Conservation (phyloP, 2,113 vertebrate species). For the Pagrus major region DNA sequence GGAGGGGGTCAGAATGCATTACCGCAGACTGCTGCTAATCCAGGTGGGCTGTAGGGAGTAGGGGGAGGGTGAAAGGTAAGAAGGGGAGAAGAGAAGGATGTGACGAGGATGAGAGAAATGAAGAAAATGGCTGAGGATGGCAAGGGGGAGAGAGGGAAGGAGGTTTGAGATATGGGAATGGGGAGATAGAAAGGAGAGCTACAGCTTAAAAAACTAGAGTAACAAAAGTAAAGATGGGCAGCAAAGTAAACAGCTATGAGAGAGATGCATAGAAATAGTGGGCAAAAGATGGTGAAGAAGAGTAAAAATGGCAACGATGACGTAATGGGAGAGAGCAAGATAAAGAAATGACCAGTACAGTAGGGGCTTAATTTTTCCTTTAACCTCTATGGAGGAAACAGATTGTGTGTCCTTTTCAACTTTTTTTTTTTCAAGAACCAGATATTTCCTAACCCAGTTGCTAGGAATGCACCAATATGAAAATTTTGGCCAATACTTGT, state of each 20-base stretch:
- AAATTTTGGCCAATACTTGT: too few species aligned
- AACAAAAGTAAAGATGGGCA: conserved; percentile 22
- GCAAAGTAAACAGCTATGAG: conserved; percentile 22
- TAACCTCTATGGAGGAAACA: background rate
- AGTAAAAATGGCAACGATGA: background rate
- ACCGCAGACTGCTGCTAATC: conserved; percentile 54
- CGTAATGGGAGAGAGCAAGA: background rate
- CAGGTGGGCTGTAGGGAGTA: conserved; percentile 67
- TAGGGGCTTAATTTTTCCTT: background rate
- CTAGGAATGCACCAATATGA: too few species aligned
- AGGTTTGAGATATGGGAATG: conserved; percentile 16
- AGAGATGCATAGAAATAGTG: conserved; percentile 13
- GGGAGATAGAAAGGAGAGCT: background rate
- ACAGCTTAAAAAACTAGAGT: background rate
- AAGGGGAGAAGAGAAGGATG: conserved; percentile 36
- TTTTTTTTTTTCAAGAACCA: background rate
- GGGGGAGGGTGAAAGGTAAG: conserved; percentile 36
- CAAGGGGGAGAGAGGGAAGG: conserved; percentile 4
- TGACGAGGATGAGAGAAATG: conserved; percentile 50
- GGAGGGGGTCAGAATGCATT: conserved; percentile 62
- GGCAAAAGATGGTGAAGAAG: background rate
- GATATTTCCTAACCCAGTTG: background rate
- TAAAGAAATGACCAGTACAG: background rate
- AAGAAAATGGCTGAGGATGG: conserved; percentile 7
- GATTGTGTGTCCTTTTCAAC: background rate